Percentiles rank a stretch among this genome's conserved stretches.
These are phyloP conservation scores for Eupelmus urozonus DNA, from an alignment of 2,888 invertebrate species.

Conservation along the genomic window DNA sequence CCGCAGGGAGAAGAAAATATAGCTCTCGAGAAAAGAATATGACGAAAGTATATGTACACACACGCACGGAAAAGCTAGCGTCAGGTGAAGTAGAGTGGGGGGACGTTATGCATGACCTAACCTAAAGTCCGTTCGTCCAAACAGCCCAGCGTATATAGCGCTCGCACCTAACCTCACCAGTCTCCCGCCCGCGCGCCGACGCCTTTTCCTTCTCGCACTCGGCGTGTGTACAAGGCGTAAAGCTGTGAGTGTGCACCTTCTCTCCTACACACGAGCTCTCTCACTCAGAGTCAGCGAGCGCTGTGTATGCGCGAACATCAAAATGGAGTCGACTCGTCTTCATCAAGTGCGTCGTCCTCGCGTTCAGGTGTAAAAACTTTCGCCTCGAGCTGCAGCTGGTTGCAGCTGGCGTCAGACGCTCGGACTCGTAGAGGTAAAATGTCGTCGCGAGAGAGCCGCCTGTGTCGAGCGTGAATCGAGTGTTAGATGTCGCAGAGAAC, in stretches of 20 bases:
- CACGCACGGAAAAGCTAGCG: not conserved
- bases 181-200: slow-evolving; percentile 29
- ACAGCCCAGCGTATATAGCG: slow-evolving; percentile 26
- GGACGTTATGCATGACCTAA: slow-evolving; percentile 60
- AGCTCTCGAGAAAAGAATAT: no score
- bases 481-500: slow-evolving; percentile 70
- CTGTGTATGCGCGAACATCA: slow-evolving; percentile 58
- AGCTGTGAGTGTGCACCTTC: not conserved
- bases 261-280: slow-evolving; percentile 7
- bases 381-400: not conserved
- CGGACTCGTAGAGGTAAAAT: slow-evolving; percentile 29
- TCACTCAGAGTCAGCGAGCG: slow-evolving; percentile 38
- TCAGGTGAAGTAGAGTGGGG: not conserved
- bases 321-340: slow-evolving; percentile 67
- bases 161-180: slow-evolving; percentile 36
- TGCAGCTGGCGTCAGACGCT: not conserved
- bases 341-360: slow-evolving; percentile 46
- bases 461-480: slow-evolving; percentile 42
- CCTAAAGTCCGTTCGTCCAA: slow-evolving; percentile 39
- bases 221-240: not conserved
- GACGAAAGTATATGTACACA: no score
- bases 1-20: no score
- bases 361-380: slow-evolving; percentile 38
- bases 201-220: slow-evolving; percentile 23
- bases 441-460: slow-evolving; percentile 33